Evolutionary conservation across 2,113 vertebrate species (phyloP).

Genomic region (Trematocara stigmaticum): DNA sequence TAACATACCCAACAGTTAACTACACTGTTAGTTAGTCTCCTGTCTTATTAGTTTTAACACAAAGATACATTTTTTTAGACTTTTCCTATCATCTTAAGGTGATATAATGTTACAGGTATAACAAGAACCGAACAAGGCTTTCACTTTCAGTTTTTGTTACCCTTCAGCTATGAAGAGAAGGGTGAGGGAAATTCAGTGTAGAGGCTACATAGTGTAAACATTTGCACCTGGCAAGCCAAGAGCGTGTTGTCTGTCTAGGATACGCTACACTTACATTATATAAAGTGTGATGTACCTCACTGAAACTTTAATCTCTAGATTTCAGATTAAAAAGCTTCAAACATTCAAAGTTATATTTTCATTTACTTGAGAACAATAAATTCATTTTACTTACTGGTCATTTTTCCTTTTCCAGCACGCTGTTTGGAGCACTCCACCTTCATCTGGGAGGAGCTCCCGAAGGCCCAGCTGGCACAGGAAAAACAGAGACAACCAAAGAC

Average conservation of each 20-base stretch:
- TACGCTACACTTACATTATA: background rate
- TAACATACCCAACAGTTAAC: background rate
- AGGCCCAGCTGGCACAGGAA: conserved; percentile 87
- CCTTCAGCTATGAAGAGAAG: background rate
- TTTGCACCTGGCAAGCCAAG: background rate
- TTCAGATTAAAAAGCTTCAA: background rate
- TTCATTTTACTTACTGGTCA: background rate
- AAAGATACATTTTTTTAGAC: background rate
- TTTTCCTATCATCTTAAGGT: background rate
- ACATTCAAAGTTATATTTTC: background rate
- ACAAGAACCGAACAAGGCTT: background rate
- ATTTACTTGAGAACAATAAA: background rate
- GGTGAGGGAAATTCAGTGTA: background rate
- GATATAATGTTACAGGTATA: background rate
- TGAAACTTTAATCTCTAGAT: background rate
- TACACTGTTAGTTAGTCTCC: background rate
- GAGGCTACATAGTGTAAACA: background rate
- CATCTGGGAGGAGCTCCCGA: conserved; percentile 89
- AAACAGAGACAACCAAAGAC: conserved; percentile 91
- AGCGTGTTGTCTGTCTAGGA: background rate
- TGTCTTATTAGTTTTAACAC: background rate
- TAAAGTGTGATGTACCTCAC: background rate
- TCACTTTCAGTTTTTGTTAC: background rate
- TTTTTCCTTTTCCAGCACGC: conserved; percentile 69
- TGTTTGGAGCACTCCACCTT: conserved; percentile 85